Evolutionary conservation across 2,888 invertebrate species (phyloP), one percentile per base, ranked within the genome.

Genomic region (Epicampocera succincta): DNA sequence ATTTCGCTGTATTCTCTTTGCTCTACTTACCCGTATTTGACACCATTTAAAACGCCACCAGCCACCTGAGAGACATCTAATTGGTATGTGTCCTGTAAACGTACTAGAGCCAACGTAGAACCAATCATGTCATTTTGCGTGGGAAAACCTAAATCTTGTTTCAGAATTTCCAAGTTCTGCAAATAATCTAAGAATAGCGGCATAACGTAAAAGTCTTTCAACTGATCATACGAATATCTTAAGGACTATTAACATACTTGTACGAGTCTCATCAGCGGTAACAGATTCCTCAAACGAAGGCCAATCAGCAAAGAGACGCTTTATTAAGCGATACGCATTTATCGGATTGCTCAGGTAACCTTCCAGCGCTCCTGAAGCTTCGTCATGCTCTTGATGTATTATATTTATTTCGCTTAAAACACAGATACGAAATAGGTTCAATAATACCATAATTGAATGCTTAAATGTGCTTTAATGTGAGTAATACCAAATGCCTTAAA

Each of bases 81-180:
- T 85, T 95, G 94, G 90, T 99, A 99, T 0, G 99, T 99, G 87
- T 97, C 96, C 91, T 99, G 99, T 9, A 99, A 93, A 58, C 99
- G 93, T 78, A 97, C 96, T 76, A 99, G 92, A 1, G 99, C 99
- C 69, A 95, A 94, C 4, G 98, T 98, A 5, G 99, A 98, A 0
- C 99, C 99, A 85, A 95, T 95, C 84, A 99, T 92, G 90, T 99
- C 99, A 89, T 99, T 98, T 83, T 95, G 93, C 0, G 95, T 95
- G 0, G 98, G 99, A 90, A 97, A 97, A 89, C 96, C 95, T 83
- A 96, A 93, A 82, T 93, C 94, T 65, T 92, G 92, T 74, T 95
- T 94, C 84, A 94, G 93, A 86, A 92, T 93, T 15, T 95, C 94
- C 85, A 97, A 93, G 87, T 96, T 96, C 84, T 94, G 93, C 84